Evolutionary conservation across 2,888 invertebrate species (phyloP), one percentile per base, ranked within the genome.

Genomic region (Bombyx huttoni): DNA sequence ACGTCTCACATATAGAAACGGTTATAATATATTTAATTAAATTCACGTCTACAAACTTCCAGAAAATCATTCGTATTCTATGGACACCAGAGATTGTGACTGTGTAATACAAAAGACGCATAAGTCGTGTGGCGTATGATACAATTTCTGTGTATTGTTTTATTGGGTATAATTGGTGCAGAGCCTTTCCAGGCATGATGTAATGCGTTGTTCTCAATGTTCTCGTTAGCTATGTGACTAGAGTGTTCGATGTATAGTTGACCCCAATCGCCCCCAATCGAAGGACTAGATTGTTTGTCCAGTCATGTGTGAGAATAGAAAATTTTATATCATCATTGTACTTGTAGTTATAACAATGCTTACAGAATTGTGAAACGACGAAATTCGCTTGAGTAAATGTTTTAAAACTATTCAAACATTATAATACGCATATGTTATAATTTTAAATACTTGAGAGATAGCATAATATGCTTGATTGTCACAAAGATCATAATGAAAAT

Each of bases 201-300:
- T 78, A 78, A 78, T 69, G 68, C 65, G 60, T 60, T 60, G 64
- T 67, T 64, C 60, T 60, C 55, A 58, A 60, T 60, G 64, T 67
- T 64, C 60, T 60, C 55, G 58, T 63, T 62, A 62, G 64, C 69
- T 63, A 70, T 68, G 62, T 66, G 67, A 64, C 73, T 71, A 67
- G 72, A 75, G 71, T 71, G 77, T 82, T 87, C 85, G 85, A 76
- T 66, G 70, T 73, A 68, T 72, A 86, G 73, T 87, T 87, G 80
- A 86, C 82, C 81, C 79, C 85, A 85, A 84, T 87, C 81, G 81
- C 75, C 83, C 85, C 75, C 86, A 87, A 87, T 87, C 82, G 82
- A 86, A 86, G 82, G 81, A 81, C 81, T 77, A 75, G 82, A 82
- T 84, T 84, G 83, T 81, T 78, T 78, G 81, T 70, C 69, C 73